Evolutionary conservation across 1,140 invertebrate species (phyloP).

Genomic region (Venustaconcha ellipsiformis): DNA sequence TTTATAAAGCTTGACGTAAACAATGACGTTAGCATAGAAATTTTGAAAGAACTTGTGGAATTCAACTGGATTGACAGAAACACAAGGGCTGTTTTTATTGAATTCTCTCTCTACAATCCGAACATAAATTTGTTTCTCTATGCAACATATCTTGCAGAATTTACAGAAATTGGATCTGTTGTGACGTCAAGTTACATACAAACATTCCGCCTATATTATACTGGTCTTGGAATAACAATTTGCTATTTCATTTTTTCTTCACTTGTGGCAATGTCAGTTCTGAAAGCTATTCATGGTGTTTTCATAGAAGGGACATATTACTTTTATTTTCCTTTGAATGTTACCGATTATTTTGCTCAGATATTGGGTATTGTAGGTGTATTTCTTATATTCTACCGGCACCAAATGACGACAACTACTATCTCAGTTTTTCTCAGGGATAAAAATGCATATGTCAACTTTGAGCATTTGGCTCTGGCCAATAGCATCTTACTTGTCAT

Average conservation of each 20-base stretch:
- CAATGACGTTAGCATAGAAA: slow-evolving; percentile 19
- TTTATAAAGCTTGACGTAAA: slow-evolving; percentile 34
- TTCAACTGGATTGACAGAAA: slow-evolving; percentile 70
- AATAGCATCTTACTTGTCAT: slow-evolving; percentile 35
- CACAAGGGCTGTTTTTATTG: slow-evolving; percentile 71
- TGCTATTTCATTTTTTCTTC: slow-evolving; percentile 26
- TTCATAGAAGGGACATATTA: slow-evolving; percentile 6
- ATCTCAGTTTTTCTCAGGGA: slow-evolving; percentile 15
- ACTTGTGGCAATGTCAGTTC: slow-evolving; percentile 5
- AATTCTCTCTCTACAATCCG: slow-evolving; percentile 72
- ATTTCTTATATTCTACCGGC: slow-evolving; percentile 21
- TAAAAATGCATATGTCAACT: slow-evolving; percentile 42
- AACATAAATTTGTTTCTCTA: slow-evolving; percentile 44
- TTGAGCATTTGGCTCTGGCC: slow-evolving; percentile 44
- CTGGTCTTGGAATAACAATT: slow-evolving; percentile 15
- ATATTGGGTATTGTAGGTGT: slow-evolving; percentile 13
- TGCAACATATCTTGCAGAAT: slow-evolving; percentile 57
- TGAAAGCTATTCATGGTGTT: slow-evolving; percentile 1
- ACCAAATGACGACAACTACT: slow-evolving; percentile 14
- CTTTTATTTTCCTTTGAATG: slow-evolving; percentile 31
- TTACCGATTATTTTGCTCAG: slow-evolving; percentile 18
- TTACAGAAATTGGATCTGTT: slow-evolving; percentile 67
- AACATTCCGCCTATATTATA: slow-evolving; percentile 18
- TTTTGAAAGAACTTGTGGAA: slow-evolving; percentile 59
- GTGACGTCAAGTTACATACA: slow-evolving; percentile 18